phyloP scores from a whole-genome alignment of 2,888 invertebrate genomes.

The Eilema depressum region DNA sequence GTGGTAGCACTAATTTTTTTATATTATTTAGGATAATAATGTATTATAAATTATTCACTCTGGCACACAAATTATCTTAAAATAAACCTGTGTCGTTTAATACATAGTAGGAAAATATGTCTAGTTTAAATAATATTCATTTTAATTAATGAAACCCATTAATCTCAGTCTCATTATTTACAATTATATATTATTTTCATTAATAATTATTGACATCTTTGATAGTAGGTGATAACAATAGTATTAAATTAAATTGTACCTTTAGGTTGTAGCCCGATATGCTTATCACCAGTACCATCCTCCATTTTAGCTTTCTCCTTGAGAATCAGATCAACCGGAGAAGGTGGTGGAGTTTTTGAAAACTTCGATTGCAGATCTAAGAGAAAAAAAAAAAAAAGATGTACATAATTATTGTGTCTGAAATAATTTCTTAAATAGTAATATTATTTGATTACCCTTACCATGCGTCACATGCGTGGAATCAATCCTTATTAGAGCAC shows the following conservation, averaged over 20 bases:
- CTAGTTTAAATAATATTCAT: too few species aligned
- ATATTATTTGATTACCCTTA: slow-evolving; percentile 46
- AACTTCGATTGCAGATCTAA: slow-evolving; percentile 89
- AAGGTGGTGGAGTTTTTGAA: slow-evolving; percentile 90
- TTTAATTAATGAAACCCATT: not conserved
- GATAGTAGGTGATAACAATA: not conserved
- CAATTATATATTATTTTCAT: not conserved
- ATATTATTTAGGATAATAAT: too few species aligned
- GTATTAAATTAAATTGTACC: slow-evolving; percentile 58
- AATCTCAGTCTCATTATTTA: too few species aligned
- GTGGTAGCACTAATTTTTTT: too few species aligned
- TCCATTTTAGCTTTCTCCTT: slow-evolving; percentile 83
- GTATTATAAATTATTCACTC: too few species aligned
- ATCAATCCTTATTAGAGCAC: slow-evolving; percentile 82
- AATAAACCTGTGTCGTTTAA: too few species aligned
- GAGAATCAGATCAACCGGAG: slow-evolving; percentile 89
- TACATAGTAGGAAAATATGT: too few species aligned
- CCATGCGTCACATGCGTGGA: slow-evolving; percentile 82
- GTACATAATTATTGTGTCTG: too few species aligned
- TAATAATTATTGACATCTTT: slow-evolving; percentile 27
- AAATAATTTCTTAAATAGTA: not conserved
- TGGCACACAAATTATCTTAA: too few species aligned
- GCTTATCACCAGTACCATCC: slow-evolving; percentile 72
- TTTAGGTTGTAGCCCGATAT: slow-evolving; percentile 80
- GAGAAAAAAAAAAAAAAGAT: slow-evolving; percentile 23